phyloP scores from a whole-genome alignment of 2,797 vertebrate genomes.

The Lacerta agilis region DNA sequence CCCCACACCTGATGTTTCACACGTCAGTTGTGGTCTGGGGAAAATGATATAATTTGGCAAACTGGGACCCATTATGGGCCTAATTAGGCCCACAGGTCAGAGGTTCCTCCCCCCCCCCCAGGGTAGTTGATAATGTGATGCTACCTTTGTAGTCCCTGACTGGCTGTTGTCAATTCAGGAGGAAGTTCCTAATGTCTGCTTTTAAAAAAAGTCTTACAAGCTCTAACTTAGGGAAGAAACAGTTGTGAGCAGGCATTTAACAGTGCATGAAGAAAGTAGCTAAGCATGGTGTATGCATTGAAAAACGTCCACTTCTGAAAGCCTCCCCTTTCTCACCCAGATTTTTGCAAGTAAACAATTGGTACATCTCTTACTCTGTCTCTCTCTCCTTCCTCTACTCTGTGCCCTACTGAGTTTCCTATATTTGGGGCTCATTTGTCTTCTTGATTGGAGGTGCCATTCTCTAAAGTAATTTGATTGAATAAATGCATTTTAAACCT shows the following conservation, averaged over 20 bases:
- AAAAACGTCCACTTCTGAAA: background rate
- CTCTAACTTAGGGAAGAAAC: background rate
- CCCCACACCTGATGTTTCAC: no score
- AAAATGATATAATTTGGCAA: no score
- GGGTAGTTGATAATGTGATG: background rate
- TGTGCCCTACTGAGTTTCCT: background rate
- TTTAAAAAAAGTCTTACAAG: background rate
- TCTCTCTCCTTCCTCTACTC: background rate
- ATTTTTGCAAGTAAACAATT: background rate
- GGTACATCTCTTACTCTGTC: background rate
- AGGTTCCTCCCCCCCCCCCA: no score
- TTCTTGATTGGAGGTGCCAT: conserved; percentile 7
- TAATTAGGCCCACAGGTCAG: no score
- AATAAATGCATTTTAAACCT: conserved; percentile 50
- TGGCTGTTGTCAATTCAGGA: background rate
- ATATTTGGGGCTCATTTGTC: conserved; percentile 12
- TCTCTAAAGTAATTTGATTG: conserved; percentile 21
- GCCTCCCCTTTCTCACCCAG: background rate
- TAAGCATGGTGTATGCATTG: background rate
- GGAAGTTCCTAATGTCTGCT: background rate
- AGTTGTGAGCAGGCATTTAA: background rate
- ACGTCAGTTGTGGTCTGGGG: no score
- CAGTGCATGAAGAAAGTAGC: background rate
- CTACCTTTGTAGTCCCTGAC: background rate
- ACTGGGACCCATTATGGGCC: no score